These are phyloP conservation scores for Molanna angustata DNA, from an alignment of 2,888 invertebrate species.

Conservation along the genomic window DNA sequence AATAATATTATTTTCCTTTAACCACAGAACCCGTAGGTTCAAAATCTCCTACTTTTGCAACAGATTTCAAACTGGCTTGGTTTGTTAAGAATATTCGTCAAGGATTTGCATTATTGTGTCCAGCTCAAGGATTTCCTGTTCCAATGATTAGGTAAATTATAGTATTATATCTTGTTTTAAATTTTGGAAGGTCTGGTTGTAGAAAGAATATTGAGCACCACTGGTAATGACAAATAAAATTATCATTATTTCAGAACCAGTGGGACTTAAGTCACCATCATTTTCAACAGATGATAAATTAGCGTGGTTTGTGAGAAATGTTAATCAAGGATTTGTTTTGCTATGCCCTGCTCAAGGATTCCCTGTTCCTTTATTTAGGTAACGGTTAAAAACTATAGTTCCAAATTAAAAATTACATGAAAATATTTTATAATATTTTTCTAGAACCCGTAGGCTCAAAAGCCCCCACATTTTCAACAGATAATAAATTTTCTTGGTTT, in stretches of 20 bases:
- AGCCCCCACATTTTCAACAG: constrained; percentile 44
- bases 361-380: constrained; percentile 73
- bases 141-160: constrained; percentile 64
- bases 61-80: constrained; percentile 44
- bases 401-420: too few relatives aligned
- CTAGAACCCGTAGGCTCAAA: constrained; percentile 46
- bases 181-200: background rate
- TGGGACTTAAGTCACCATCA: constrained; percentile 57
- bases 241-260: constrained; percentile 41
- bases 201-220: background rate
- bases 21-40: constrained; percentile 47
- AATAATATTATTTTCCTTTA: constrained; percentile 13
- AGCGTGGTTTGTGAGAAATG: constrained; percentile 55
- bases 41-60: constrained; percentile 48
- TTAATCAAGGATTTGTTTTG: constrained; percentile 54
- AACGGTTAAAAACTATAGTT: too few relatives aligned
- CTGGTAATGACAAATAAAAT: too few relatives aligned
- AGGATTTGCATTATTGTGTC: constrained; percentile 58
- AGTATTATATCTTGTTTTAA: constrained; percentile 35
- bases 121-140: constrained; percentile 70
- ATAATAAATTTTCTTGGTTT: constrained; percentile 39
- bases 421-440: constrained; percentile 11
- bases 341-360: constrained; percentile 70
- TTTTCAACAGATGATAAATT: constrained; percentile 59
- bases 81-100: constrained; percentile 41